Conservation (phyloP, 2,113 vertebrate species). For the Nansenia antarctica region DNA sequence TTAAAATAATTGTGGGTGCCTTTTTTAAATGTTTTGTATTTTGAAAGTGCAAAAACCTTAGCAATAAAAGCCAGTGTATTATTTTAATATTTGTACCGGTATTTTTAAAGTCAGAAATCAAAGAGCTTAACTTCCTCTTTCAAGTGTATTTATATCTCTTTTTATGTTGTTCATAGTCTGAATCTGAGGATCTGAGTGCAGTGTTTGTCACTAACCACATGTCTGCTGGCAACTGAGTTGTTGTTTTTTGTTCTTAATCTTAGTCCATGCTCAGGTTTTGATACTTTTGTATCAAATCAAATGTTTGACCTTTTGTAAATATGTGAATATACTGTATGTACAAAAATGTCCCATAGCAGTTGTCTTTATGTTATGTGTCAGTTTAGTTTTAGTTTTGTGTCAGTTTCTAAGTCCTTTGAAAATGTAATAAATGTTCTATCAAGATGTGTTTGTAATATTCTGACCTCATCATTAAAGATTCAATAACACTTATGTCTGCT, state of each 20-base stretch:
- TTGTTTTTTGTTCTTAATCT: slow-evolving; percentile 20
- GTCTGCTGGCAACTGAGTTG: too few relatives aligned
- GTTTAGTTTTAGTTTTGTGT: neutral
- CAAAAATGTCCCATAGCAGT: neutral
- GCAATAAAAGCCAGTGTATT: too few relatives aligned
- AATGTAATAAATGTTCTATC: neutral
- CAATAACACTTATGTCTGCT: too few relatives aligned
- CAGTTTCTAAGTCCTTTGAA: neutral
- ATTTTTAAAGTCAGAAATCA: too few relatives aligned
- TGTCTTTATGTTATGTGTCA: neutral
- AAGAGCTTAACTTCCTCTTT: too few relatives aligned
- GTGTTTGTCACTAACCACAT: too few relatives aligned
- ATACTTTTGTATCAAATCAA: neutral
- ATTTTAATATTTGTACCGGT: too few relatives aligned
- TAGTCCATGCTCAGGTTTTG: slow-evolving; percentile 1
- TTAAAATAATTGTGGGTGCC: neutral
- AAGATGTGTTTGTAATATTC: too few relatives aligned
- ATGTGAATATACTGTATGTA: neutral
- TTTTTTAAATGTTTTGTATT: neutral
- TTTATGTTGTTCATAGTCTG: too few relatives aligned
- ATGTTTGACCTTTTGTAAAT: neutral
- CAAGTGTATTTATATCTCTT: too few relatives aligned
- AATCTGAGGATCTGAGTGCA: too few relatives aligned
- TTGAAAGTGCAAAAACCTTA: neutral
- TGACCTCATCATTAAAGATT: too few relatives aligned